Evolutionary conservation across 2,113 vertebrate species (phyloP).

Genomic region (Parotia lawesii): DNA sequence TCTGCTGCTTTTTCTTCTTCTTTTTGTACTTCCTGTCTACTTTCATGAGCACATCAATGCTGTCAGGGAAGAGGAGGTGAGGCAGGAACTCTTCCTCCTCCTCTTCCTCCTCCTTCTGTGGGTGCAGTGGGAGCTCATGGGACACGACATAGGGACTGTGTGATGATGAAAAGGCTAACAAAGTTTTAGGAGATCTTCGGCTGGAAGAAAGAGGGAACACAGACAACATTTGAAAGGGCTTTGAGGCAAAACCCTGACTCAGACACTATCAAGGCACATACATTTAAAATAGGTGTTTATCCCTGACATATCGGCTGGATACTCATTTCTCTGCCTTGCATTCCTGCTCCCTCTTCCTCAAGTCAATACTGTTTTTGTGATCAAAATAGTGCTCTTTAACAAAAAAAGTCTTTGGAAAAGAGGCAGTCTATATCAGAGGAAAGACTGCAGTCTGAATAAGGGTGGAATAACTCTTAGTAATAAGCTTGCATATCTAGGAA

Average conservation of each 20-base stretch:
- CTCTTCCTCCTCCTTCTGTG: conserved; percentile 59
- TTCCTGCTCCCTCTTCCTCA: background rate
- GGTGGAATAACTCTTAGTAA: background rate
- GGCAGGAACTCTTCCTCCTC: conserved; percentile 66
- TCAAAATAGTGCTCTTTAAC: background rate
- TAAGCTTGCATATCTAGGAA: background rate
- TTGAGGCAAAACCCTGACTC: background rate
- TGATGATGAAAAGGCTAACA: background rate
- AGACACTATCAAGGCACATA: background rate
- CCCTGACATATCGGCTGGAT: background rate
- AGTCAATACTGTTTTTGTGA: background rate
- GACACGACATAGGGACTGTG: background rate
- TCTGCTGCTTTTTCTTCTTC: conserved; percentile 72
- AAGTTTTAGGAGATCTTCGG: background rate
- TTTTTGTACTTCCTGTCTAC: conserved; percentile 77
- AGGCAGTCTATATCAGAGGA: background rate
- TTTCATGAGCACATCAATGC: conserved; percentile 68
- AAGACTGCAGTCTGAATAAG: background rate
- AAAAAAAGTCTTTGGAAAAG: background rate
- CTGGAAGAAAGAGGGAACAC: background rate
- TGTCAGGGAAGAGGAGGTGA: conserved; percentile 67
- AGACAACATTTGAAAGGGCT: background rate
- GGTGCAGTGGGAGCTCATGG: background rate
- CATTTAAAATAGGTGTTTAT: background rate
- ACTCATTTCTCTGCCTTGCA: background rate